Evolutionary conservation across 1,140 invertebrate species (phyloP).

Genomic region (Riptortus pedestris): DNA sequence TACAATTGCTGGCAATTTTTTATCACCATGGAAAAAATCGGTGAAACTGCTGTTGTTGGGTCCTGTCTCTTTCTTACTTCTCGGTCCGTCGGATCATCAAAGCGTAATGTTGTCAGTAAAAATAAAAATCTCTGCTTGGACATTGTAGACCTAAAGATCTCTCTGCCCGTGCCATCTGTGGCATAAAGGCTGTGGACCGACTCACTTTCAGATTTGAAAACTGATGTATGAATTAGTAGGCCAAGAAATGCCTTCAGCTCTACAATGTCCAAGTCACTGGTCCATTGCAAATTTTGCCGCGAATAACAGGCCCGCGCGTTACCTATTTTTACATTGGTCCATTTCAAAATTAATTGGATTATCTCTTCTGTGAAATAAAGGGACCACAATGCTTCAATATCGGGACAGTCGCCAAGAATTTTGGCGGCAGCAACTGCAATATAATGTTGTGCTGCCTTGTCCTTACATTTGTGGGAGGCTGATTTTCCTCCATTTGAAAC

Average conservation of each 20-base stretch:
- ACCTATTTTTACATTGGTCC: no score
- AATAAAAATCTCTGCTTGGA: conserved; percentile 33
- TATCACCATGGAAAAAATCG: conserved; percentile 36
- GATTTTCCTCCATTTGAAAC: no score
- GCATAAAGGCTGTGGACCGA: not conserved
- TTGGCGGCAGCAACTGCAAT: no score
- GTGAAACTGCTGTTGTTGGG: conserved; percentile 30
- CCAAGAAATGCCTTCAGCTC: not conserved
- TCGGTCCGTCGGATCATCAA: conserved; percentile 35
- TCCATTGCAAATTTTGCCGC: no score
- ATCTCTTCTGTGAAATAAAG: no score
- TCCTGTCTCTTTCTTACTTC: conserved; percentile 28
- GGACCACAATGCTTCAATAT: no score
- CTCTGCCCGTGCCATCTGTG: not conserved
- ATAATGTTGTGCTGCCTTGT: no score
- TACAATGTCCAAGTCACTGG: no score
- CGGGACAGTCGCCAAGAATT: no score
- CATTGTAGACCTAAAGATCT: not conserved
- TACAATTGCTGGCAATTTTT: conserved; percentile 35
- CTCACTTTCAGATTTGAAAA: not conserved
- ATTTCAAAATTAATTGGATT: no score
- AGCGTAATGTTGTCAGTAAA: conserved; percentile 34
- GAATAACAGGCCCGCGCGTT: no score
- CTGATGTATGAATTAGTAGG: not conserved
- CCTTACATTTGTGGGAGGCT: no score